Base-by-base conservation (phyloP, 2,888 invertebrate genomes). In the Oscheius myriophilus region DNA sequence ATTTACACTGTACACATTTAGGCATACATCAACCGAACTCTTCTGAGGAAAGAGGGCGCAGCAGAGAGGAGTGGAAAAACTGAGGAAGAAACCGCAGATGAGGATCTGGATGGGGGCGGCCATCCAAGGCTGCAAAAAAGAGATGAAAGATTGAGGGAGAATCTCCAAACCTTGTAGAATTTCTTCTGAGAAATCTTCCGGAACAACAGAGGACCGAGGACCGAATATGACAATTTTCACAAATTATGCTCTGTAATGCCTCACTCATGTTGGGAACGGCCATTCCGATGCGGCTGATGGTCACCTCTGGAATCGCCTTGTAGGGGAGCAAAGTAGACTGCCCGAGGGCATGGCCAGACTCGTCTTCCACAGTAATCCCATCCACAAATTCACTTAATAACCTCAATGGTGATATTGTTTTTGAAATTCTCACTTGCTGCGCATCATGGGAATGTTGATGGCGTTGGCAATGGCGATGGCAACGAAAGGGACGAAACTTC, bases 401-500 rank as follows among this genome's bases (percentile, higher is more conserved):
- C 18, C 0, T 18, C 3, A 26, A 6, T 51, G 25, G 41, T 9
- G 43, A 33, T 7, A 33, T 43, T 26, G 21, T 1, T 21, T 16
- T 2, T 0, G n/a, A 23, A 43, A 53, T 6, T 14, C 66, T 59
- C 18, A 74, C 76, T 73, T 76, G 52, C 72, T 75, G 87, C 97
- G 91, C 96, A 97, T 97, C 90, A 95, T 91, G 21, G 16, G 97
- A 85, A 97, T 95, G 89, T 97, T 97, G 86, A 97, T 93, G 87
- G 94, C 95, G 89, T 97, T 97, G 52, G 97, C 96, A 43, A 94
- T 93, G 54, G 94, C 93, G 0, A 97, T 96, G 0, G 96, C 96
- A 41, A 91, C 92, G 86, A 96, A 92, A 0, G 97, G 97, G 21
- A 97, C 96, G 86, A 95, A 90, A 25, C 96, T 91, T 1, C 92